Base-by-base conservation (phyloP, 2,888 invertebrate species). In the Loripinus fragilis region DNA sequence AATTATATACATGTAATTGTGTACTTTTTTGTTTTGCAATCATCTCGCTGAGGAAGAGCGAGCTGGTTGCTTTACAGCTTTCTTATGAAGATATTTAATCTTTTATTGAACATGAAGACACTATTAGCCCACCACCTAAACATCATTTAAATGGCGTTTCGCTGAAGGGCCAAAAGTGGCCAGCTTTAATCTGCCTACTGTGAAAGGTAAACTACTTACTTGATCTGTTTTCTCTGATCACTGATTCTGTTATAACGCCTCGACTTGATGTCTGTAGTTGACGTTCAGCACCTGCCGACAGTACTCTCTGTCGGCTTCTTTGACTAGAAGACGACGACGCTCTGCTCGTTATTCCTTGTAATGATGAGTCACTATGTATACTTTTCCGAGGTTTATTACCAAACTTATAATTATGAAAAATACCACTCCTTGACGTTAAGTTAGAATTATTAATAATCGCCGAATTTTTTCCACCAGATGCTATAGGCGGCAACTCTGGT, bases 401-500 rank as follows among this genome's bases (percentile, higher is more conserved):
- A n/a, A 78, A 71, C 12, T 52, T 72, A n/a, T 72, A 75, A 55
- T 73, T 76, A 48, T 81, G 74, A 60, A 82, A 82, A 45, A 80
- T 83, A 48, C 65, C 76, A 45, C 76, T 80, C 55, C 78, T 52
- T 12, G 74, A 38, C 17, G 74, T 71, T 33, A 74, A 55, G 55
- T 68, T 69, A 74, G 76, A 80, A 74, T 80, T 76, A 28, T 71
- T 78, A 5, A 83, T 52, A 38, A 80, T 48, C 45, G 52, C 55
- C 33, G 80, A 77, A 38, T 52, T 65, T 69, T 80, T 83, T 38
- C 83, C 80, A 42, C 65, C 75, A 48, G 73, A 74, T 25, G 74
- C 65, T 41, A 87, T 87, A 38, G 87, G 87, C 15, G 87, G 87
- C 12, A 87, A 70, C 77, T 87, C 87, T n/a, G 87, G 86, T 17